Evolutionary conservation across 2,888 invertebrate genomes (phyloP), one percentile per base, ranked within the genome.

Genomic region (Linnaemya tessellans): DNA sequence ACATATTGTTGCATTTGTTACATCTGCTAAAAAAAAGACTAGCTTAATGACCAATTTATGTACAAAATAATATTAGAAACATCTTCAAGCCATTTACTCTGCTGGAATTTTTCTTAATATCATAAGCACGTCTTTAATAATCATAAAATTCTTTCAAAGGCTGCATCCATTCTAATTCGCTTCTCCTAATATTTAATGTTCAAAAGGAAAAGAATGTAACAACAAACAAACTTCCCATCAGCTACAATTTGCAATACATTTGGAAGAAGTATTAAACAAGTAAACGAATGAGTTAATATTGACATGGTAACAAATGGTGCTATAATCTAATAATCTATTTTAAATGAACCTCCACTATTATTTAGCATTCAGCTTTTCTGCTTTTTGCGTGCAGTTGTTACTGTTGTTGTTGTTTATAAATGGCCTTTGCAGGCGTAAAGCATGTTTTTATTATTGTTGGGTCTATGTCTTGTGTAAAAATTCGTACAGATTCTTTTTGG

Each of bases 281-380:
- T 22, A 74, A 30, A 68, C 20, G 30, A 41, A 58, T 54, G 41
- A 79, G 68, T 64, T 70, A 68, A 30, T 70, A 68, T 51, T 20
- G 67, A 56, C 41, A 49, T 64, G 74, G 51, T 74, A 54, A 79
- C 79, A 80, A 84, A 79, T 84, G 79, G 64, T 70, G 74, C 70
- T 75, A 75, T 84, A 79, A 79, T 46, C 79, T 54, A 68, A 75
- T 81, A 62, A 75, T 62, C 74, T 75, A 43, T 75, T 81, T 75
- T 22, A 73, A 81, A 81, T 75, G 56, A 38, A 68, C 74, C 62
- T 51, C 67, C 62, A 49, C 41, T 35, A 51, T 73, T 68, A 75
- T 75, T 60, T 74, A 18, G 30, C 62, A 58, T 70, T 71, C 22
- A 64, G 46, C 35, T 56, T 64, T 54, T 62, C 30, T 20, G 7